These are phyloP conservation scores for Lagopus muta DNA, from an alignment of 2,113 vertebrate genomes.

Conservation along the genomic window DNA sequence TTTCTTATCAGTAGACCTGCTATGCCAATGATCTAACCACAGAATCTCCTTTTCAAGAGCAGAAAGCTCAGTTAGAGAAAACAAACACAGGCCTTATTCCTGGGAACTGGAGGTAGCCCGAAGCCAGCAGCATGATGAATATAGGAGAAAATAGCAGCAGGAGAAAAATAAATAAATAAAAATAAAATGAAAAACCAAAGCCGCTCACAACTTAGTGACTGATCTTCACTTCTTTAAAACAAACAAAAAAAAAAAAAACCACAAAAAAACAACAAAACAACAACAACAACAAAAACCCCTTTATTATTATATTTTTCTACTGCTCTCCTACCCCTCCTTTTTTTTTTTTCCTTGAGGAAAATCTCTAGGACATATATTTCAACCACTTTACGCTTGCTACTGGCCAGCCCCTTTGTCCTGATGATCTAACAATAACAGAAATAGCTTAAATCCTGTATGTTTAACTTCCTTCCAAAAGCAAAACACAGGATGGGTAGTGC, in stretches of 20 bases:
- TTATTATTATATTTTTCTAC: no score
- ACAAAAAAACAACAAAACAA: no score
- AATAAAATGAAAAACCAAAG: neutral
- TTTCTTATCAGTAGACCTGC: neutral
- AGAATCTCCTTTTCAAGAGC: neutral
- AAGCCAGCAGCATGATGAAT: neutral
- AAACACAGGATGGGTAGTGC: constrained; percentile 53
- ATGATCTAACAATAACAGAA: constrained; percentile 29
- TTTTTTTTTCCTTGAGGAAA: neutral
- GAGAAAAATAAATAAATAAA: neutral
- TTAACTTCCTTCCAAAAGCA: constrained; percentile 67
- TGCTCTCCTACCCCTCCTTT: neutral
- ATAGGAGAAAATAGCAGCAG: neutral
- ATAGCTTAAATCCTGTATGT: constrained; percentile 58
- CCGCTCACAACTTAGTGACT: neutral
- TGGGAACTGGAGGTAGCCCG: neutral
- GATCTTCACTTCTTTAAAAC: neutral
- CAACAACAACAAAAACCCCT: no score
- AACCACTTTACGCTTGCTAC: constrained; percentile 9
- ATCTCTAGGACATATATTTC: neutral
- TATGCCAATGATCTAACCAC: neutral
- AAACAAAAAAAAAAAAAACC: no score
- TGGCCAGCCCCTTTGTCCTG: neutral
- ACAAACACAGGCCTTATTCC: neutral
- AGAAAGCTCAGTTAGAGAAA: neutral